Evolutionary conservation across 2,888 invertebrate species (phyloP).

Genomic region (Hermaeophaga mercurialis): DNA sequence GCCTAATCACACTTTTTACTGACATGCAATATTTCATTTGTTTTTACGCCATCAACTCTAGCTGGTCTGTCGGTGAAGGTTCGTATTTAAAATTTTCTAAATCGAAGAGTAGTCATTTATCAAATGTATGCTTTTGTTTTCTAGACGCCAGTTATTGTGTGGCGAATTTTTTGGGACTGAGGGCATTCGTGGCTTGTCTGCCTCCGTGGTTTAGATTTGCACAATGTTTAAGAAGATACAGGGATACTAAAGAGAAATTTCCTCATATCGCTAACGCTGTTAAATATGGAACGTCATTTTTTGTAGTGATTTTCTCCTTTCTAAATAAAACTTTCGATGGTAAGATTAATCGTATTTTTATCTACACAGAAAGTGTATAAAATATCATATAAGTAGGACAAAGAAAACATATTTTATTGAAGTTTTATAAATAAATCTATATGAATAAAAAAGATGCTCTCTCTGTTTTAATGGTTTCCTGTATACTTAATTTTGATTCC

Average conservation of each 20-base stretch:
- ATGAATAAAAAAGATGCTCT: no score
- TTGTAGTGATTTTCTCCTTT: constrained; percentile 87
- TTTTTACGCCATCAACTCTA: constrained; percentile 82
- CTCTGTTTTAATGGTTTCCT: no score
- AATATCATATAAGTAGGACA: no score
- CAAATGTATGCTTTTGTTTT: constrained; percentile 7
- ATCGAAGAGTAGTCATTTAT: not conserved
- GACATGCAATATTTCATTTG: constrained; percentile 95
- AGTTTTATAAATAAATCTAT: no score
- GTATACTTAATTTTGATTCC: constrained; percentile 17
- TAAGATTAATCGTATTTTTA: no score
- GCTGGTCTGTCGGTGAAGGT: constrained; percentile 71
- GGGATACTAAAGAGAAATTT: constrained; percentile 91
- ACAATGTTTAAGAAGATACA: constrained; percentile 93
- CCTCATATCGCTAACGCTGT: constrained; percentile 98
- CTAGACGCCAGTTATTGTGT: constrained; percentile 69
- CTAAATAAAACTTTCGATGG: constrained; percentile 69
- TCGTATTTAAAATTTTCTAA: no score
- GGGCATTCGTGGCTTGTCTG: constrained; percentile 86
- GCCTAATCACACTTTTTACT: constrained; percentile 84
- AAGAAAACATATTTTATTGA: no score
- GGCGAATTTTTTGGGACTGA: constrained; percentile 73
- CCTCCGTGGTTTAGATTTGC: constrained; percentile 99
- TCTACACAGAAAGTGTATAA: no score
- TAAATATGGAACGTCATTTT: constrained; percentile 96